Evolutionary conservation across 2,888 invertebrate genomes (phyloP), one percentile per base, ranked within the genome.

Genomic region (Ypsolopha scabrella): DNA sequence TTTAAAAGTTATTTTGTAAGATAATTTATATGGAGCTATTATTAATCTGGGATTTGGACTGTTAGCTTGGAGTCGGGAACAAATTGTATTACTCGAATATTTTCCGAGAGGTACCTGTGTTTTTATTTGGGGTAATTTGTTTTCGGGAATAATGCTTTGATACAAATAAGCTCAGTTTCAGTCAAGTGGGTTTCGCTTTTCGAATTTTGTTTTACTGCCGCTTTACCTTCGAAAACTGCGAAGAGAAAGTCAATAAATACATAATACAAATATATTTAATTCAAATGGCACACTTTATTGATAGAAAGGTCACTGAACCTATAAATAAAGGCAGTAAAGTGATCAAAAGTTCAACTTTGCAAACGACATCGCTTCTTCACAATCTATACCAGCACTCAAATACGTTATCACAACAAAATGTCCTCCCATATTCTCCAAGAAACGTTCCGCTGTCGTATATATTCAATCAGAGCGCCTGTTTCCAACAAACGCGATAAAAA

Each of bases 401-500:
- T 7, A 24, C 55, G 60, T 64, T 62, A 64, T 60, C 47, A 51
- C 54, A 55, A 14, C 54, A 61, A 60, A 60, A 24, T n/a, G 45
- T 24, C 57, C 55, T 60, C 60, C 60, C 63, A 63, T 63, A 60
- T 63, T 58, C 59, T 53, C 55, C 55, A 51, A 55, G 33, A 58
- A 63, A 63, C 58, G 61, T 61, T 62, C 61, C 63, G 57, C 55
- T 63, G 61, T 65, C 64, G 68, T 66, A 69, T 65, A 77, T 75
- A 76, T 66, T 71, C 72, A 69, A 76, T 76, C 67, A 67, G 11
- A 57, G 55, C 54, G 60, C 61, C 62, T 65, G 62, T 66, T 64
- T 62, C 61, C 56, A 59, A 60, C 68, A 67, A 63, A 68, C 60
- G 67, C 64, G 63, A 75, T 72, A 75, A 73, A 77, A 72, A 48